Evolutionary conservation across 2,888 invertebrate species (phyloP).

Genomic region (Drosophila mimica): DNA sequence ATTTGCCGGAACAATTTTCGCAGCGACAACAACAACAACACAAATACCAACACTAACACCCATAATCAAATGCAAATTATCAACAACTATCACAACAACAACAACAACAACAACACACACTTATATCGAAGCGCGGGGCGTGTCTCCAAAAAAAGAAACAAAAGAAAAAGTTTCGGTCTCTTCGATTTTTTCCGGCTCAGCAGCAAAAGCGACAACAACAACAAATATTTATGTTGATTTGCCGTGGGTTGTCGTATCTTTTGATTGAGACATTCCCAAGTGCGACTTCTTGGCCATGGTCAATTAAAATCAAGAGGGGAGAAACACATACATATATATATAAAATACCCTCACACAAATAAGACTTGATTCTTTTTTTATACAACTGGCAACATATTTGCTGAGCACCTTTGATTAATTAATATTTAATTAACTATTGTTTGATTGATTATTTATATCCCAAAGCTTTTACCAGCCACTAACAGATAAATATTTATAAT

Average conservation of each 20-base stretch:
- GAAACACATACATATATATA: slow-evolving; percentile 12
- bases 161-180: slow-evolving; percentile 72
- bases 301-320: slow-evolving; percentile 71
- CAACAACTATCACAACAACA: slow-evolving; percentile 53
- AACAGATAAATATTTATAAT: no score
- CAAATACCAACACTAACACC: slow-evolving; percentile 30
- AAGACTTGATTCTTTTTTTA: background rate
- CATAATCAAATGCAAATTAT: slow-evolving; percentile 79
- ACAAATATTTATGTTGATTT: slow-evolving; percentile 73
- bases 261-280: slow-evolving; percentile 79
- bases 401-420: background rate
- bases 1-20: slow-evolving; percentile 75
- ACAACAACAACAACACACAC: slow-evolving; percentile 26
- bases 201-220: slow-evolving; percentile 31
- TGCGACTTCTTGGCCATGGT: slow-evolving; percentile 79
- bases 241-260: slow-evolving; percentile 72
- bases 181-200: slow-evolving; percentile 55
- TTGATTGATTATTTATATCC: background rate
- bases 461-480: background rate
- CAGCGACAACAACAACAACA: slow-evolving; percentile 53
- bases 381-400: background rate
- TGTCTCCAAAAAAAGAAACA: slow-evolving; percentile 59
- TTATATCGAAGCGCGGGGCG: slow-evolving; percentile 55
- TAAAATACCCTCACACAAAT: slow-evolving; percentile 2
- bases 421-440: background rate